Evolutionary conservation across 2,888 invertebrate species (phyloP).

Genomic region (Lumbricus terrestris): DNA sequence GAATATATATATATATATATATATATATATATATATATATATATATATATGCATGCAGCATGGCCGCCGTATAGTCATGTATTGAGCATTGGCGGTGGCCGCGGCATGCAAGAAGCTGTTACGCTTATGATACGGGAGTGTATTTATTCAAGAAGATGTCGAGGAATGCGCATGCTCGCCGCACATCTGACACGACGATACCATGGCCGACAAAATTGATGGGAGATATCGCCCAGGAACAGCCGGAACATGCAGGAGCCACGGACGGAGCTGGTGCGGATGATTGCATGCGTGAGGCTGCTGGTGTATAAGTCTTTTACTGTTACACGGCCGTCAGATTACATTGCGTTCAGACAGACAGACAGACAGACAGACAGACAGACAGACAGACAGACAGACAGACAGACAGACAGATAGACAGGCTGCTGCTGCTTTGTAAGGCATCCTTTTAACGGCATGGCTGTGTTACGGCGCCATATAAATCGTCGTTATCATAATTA

Average conservation of each 20-base stretch:
- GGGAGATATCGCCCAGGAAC: neutral
- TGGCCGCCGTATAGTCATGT: neutral
- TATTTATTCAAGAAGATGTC: neutral
- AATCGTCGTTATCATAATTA: no score
- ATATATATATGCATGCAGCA: no score
- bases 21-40: no score
- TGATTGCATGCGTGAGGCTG: neutral
- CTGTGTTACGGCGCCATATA: no score
- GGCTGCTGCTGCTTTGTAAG: no score
- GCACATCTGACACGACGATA: conserved; percentile 3
- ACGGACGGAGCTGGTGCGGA: neutral
- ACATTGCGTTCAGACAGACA: neutral
- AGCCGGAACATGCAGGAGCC: neutral
- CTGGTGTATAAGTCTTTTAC: neutral
- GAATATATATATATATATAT: no score
- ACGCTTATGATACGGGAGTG: neutral
- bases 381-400: no score
- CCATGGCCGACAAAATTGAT: conserved; percentile 3
- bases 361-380: no score
- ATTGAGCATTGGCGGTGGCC: neutral
- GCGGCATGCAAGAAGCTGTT: neutral
- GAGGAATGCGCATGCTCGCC: neutral
- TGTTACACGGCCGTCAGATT: neutral
- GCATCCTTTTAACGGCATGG: no score
- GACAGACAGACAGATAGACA: no score